Evolutionary conservation across 2,113 vertebrate species (phyloP).

Genomic region (Scortum barcoo): DNA sequence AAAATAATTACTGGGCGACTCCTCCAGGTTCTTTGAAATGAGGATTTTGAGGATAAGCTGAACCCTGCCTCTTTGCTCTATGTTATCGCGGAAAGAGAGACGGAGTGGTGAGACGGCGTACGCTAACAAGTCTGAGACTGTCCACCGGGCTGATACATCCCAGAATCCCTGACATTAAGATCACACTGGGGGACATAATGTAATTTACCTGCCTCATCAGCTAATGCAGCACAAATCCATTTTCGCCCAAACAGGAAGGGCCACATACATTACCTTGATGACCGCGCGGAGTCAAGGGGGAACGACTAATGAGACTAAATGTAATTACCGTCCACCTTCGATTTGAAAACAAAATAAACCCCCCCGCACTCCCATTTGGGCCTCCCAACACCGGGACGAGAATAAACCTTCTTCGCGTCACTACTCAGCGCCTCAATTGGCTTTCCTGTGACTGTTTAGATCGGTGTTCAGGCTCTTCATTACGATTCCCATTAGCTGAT

Average conservation of each 20-base stretch:
- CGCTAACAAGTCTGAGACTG: constrained; percentile 54
- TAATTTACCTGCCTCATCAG: constrained; percentile 86
- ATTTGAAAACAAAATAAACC: constrained; percentile 81
- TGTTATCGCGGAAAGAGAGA: constrained; percentile 26
- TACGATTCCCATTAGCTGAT: constrained; percentile 75
- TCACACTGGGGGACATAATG: constrained; percentile 85
- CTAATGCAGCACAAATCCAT: constrained; percentile 88
- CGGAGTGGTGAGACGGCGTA: constrained; percentile 25
- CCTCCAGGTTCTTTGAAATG: constrained; percentile 33
- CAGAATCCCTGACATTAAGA: constrained; percentile 84
- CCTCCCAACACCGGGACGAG: constrained; percentile 28
- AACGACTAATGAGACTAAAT: constrained; percentile 83
- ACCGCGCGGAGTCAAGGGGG: constrained; percentile 78
- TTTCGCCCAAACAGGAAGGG: constrained; percentile 83
- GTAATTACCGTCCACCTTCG: constrained; percentile 83
- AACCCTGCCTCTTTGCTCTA: constrained; percentile 13
- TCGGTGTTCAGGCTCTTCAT: constrained; percentile 46
- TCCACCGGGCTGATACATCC: constrained; percentile 67
- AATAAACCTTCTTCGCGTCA: constrained; percentile 62
- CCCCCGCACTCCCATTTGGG: constrained; percentile 57
- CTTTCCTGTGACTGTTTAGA: constrained; percentile 69
- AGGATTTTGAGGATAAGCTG: constrained; percentile 44
- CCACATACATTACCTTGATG: constrained; percentile 87
- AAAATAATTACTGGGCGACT: constrained; percentile 21
- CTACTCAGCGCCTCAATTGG: constrained; percentile 47